Conservation (phyloP, 2,797 vertebrate genomes). For the Danionella dracula region DNA sequence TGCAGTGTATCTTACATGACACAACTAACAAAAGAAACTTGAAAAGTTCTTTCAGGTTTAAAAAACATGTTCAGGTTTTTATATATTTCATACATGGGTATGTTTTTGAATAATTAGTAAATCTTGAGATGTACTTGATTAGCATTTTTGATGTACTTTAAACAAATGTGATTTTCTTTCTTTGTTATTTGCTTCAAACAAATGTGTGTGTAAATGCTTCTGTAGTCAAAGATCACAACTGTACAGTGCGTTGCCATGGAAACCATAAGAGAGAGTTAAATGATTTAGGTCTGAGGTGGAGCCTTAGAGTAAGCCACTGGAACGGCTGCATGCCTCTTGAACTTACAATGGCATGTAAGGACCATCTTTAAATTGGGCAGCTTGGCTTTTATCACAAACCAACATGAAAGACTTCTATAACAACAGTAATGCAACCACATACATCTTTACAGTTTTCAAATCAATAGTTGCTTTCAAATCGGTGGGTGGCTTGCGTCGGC, state of each 20-base stretch:
- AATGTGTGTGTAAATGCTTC: constrained; percentile 83
- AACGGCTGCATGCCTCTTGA: constrained; percentile 38
- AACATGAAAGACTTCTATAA: constrained; percentile 32
- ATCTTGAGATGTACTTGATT: constrained; percentile 82
- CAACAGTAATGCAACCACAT: constrained; percentile 42
- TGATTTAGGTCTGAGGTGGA: constrained; percentile 80
- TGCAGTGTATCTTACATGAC: background rate
- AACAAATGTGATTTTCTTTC: constrained; percentile 87
- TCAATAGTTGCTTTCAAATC: constrained; percentile 16
- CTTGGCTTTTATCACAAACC: constrained; percentile 42
- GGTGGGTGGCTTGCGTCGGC: too few relatives aligned
- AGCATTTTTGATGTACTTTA: constrained; percentile 83
- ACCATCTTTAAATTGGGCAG: constrained; percentile 34
- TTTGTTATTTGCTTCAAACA: constrained; percentile 81
- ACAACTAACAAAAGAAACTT: constrained; percentile 71
- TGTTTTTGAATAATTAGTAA: constrained; percentile 75
- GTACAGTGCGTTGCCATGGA: constrained; percentile 63
- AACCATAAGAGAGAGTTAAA: constrained; percentile 72
- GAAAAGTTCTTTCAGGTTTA: constrained; percentile 81
- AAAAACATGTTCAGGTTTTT: constrained; percentile 74
- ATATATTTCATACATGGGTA: constrained; percentile 87
- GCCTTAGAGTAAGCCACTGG: constrained; percentile 71
- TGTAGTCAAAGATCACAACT: constrained; percentile 73
- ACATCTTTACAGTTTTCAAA: constrained; percentile 14
- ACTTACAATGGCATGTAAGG: constrained; percentile 34